Evolutionary conservation across 2,888 invertebrate species (phyloP).

Genomic region (Hyposoter dolosus): DNA sequence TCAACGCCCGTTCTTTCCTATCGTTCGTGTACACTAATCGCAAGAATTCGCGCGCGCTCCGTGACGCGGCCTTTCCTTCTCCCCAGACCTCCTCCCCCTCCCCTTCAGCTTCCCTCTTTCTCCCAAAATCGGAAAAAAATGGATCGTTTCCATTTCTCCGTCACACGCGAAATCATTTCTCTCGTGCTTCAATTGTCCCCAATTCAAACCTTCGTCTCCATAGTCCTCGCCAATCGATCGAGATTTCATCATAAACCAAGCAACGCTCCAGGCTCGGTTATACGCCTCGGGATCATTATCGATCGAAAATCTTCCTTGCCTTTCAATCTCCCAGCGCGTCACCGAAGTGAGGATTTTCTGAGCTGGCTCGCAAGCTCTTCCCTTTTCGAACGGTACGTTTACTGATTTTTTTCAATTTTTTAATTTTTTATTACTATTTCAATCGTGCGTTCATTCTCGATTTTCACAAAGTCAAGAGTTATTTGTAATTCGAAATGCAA

Average conservation of each 20-base stretch:
- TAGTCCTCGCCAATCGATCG: background rate
- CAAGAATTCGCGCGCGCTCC: slow-evolving; percentile 46
- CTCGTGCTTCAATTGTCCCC: background rate
- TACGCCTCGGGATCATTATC: background rate
- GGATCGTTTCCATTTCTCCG: background rate
- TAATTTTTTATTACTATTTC: background rate
- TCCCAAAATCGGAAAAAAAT: background rate
- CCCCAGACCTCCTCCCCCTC: background rate
- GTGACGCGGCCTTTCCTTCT: slow-evolving; percentile 20
- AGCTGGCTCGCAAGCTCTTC: background rate
- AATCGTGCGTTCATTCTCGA: background rate
- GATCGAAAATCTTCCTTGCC: slow-evolving; percentile 12
- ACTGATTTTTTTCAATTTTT: background rate
- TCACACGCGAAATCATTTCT: background rate
- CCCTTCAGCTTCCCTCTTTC: background rate
- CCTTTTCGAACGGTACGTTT: slow-evolving; percentile 11
- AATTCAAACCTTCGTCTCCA: background rate
- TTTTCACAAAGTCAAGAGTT: background rate
- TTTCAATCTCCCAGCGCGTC: background rate
- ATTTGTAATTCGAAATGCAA: background rate
- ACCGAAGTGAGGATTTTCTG: background rate
- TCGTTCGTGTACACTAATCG: slow-evolving; percentile 47
- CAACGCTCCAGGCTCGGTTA: background rate
- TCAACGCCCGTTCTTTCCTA: slow-evolving; percentile 32
- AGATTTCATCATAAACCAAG: background rate